Conservation (phyloP, 1,140 invertebrate genomes). For the Danaus plexippus region DNA sequence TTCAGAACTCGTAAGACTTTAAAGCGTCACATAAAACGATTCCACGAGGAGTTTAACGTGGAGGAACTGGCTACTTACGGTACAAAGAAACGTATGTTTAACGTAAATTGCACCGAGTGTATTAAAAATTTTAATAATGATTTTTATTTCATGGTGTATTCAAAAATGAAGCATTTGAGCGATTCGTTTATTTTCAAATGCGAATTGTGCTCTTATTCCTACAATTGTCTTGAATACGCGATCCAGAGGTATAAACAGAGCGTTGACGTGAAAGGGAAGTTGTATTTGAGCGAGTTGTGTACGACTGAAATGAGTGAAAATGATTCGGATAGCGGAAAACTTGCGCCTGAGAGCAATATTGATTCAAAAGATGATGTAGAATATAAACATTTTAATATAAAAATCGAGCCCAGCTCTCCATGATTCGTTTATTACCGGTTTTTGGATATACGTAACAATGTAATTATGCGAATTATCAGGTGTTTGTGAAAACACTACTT, state of each 20-base stretch:
- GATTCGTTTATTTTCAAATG: conserved; percentile 46
- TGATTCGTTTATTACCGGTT: neutral
- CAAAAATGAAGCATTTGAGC: conserved; percentile 30
- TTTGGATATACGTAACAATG: conserved; percentile 1
- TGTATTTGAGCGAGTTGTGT: conserved; percentile 50
- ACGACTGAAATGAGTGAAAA: conserved; percentile 46
- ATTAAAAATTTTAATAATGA: conserved; percentile 42
- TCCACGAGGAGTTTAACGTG: conserved; percentile 43
- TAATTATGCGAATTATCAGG: neutral
- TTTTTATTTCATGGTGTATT: conserved; percentile 26
- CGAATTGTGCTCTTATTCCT: conserved; percentile 32
- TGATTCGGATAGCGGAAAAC: conserved; percentile 11
- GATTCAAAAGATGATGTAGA: conserved; percentile 1
- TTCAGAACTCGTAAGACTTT: conserved; percentile 55
- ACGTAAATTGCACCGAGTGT: conserved; percentile 46
- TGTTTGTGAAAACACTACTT: no score
- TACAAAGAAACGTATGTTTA: conserved; percentile 23
- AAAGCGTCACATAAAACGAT: conserved; percentile 52
- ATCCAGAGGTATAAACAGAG: conserved; percentile 43
- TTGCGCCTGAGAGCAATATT: conserved; percentile 7
- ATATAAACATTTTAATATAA: conserved; percentile 1
- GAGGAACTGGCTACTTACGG: conserved; percentile 47
- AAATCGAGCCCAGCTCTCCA: conserved; percentile 8
- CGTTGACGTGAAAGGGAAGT: conserved; percentile 31
- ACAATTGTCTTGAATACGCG: conserved; percentile 39